Base-by-base conservation (phyloP, 2,888 invertebrate genomes). In the Allygus modestus region DNA sequence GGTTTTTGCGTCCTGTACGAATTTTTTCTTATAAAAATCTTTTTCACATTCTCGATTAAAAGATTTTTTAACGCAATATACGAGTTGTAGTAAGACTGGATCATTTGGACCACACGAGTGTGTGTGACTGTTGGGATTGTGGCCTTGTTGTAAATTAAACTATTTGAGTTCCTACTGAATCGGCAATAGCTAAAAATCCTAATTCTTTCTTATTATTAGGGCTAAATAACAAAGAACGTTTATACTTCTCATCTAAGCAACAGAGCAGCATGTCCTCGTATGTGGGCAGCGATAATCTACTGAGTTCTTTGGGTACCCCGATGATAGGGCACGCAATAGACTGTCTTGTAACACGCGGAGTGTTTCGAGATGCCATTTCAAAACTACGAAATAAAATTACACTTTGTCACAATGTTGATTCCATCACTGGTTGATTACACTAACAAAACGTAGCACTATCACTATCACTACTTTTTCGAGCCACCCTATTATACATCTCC, bases 161-260 rank as follows among this genome's bases (percentile, higher is more conserved):
- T 37, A 37, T 9, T 37, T 37, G 37, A 37, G 37, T 37, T 37
- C 5, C 37, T 37, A 37, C 37, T 7, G 5, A 37, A 37, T 37
- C 37, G 37, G 37, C 37, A 37, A 37, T 37, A 7, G 37, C 65
- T 65, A 65, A 12, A 65, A 65, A 65, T 65, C 65, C 65, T 65
- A 65, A 65, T 31, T 65, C 65, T 65, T 65, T 65, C 65, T 65
- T 65, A 65, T 65, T 65, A 26, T 65, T 65, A 65, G 65, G 20
- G 65, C 23, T 65, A 65, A 65, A 65, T 65, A 65, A 65, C 65
- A 65, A 65, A 65, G 12, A 65, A 65, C 65, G 65, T 65, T 65
- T 65, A 65, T 65, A 65, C 65, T 65, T 65, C 65, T 65, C 65
- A 65, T 65, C 23, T 20, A 65, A 65, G 65, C 65, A 65, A 65